Evolutionary conservation across 2,888 invertebrate genomes (phyloP).

Genomic region (Phengaris alcon): DNA sequence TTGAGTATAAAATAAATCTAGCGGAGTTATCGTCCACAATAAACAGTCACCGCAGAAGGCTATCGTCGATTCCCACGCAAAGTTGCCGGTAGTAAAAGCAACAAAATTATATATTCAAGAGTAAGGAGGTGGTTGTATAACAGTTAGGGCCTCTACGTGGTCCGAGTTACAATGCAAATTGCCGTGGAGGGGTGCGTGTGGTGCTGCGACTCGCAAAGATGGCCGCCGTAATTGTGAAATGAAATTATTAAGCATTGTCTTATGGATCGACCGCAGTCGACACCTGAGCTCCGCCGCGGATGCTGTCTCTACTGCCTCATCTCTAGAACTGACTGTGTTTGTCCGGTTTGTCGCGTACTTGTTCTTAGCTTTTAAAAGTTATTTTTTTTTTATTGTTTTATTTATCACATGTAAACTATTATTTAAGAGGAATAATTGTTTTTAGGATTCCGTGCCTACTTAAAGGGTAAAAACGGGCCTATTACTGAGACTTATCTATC

Average conservation of each 20-base stretch:
- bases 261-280: conserved; percentile 78
- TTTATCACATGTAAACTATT: no score
- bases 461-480: no score
- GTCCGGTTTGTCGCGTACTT: not conserved
- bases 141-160: conserved; percentile 76
- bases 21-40: conserved; percentile 74
- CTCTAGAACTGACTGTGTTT: conserved; percentile 5
- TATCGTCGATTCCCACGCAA: conserved; percentile 78
- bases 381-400: no score
- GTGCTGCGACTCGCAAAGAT: conserved; percentile 77
- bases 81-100: conserved; percentile 78
- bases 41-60: conserved; percentile 75
- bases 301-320: not conserved
- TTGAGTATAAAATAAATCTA: conserved; percentile 77
- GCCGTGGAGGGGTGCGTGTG: conserved; percentile 75
- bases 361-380: not conserved
- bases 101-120: conserved; percentile 80
- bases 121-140: conserved; percentile 76
- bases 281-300: conserved; percentile 68
- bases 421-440: no score
- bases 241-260: conserved; percentile 80
- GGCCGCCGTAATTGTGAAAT: conserved; percentile 78
- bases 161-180: conserved; percentile 80
- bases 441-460: no score
- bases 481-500: no score